Conservation (phyloP, 2,797 vertebrate species). For the Decapterus maruadsi region DNA sequence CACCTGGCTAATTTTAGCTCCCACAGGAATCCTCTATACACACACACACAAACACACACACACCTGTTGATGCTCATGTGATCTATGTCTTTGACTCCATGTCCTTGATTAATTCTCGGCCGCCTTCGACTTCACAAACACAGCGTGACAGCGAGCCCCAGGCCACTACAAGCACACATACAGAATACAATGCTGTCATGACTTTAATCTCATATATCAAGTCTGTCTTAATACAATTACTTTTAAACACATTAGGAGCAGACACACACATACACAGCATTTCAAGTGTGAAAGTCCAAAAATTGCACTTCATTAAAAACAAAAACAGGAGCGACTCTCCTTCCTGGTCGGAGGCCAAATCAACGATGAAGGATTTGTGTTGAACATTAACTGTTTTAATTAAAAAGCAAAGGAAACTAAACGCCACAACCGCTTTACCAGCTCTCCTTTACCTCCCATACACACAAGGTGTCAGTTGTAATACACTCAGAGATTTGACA, state of each 20-base stretch:
- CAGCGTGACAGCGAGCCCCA: conserved; percentile 8
- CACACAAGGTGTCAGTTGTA: not conserved
- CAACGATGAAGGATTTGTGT: not conserved
- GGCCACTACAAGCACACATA: not conserved
- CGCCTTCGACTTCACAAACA: conserved; percentile 18
- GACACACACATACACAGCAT: not conserved
- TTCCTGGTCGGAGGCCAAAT: conserved; percentile 3
- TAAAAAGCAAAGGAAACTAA: not conserved
- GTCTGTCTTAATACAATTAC: conserved; percentile 1
- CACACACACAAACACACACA: conserved; percentile 48
- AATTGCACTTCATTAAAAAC: not conserved
- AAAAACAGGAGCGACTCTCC: not conserved
- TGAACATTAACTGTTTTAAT: not conserved
- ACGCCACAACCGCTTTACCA: not conserved
- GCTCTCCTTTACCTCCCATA: not conserved
- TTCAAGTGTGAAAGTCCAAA: not conserved
- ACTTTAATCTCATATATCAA: conserved; percentile 1
- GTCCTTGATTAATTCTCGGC: conserved; percentile 55
- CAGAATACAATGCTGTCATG: not conserved
- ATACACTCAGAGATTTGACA: not conserved
- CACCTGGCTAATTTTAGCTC: conserved; percentile 78
- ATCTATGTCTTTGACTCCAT: conserved; percentile 66
- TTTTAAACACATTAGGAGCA: not conserved
- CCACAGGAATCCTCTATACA: conserved; percentile 41
- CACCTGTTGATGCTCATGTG: conserved; percentile 68